These are phyloP conservation scores for Cephalopachus bancanus DNA, from an alignment of 2,797 vertebrate genomes.

Conservation along the genomic window DNA sequence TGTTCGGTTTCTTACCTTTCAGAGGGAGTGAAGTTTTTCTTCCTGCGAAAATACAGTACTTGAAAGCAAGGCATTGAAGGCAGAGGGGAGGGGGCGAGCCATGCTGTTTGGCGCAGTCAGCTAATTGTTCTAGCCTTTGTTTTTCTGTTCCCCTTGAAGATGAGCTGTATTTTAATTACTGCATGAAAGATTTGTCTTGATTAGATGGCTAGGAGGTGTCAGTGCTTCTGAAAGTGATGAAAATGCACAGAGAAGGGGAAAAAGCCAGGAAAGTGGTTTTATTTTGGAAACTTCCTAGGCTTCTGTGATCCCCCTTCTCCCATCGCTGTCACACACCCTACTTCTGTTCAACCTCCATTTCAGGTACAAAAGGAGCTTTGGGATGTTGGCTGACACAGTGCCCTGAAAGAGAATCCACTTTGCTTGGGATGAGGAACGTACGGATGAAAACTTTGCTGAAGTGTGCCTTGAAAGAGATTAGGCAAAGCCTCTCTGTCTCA, in stretches of 20 bases:
- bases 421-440: not conserved
- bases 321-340: not conserved
- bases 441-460: not conserved
- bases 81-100: not conserved
- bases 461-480: not conserved
- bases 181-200: constrained; percentile 83
- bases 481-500: not conserved
- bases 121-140: constrained; percentile 85
- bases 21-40: constrained; percentile 77
- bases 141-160: constrained; percentile 80
- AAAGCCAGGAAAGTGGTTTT: not conserved
- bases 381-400: not conserved
- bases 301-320: not conserved
- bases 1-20: constrained; percentile 83
- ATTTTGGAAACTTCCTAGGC: constrained; percentile 49
- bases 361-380: not conserved
- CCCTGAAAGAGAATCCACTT: constrained; percentile 32
- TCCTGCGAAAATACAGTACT: constrained; percentile 60
- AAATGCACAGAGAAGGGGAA: constrained; percentile 2
- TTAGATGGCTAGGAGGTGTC: constrained; percentile 77
- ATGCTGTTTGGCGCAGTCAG: constrained; percentile 71
- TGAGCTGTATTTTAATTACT: constrained; percentile 84
- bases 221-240: constrained; percentile 60
- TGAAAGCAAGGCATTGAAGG: constrained; percentile 69
- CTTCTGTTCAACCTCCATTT: not conserved